Base-by-base conservation (phyloP, 1,140 invertebrate species). In the Cotesia chilonis region DNA sequence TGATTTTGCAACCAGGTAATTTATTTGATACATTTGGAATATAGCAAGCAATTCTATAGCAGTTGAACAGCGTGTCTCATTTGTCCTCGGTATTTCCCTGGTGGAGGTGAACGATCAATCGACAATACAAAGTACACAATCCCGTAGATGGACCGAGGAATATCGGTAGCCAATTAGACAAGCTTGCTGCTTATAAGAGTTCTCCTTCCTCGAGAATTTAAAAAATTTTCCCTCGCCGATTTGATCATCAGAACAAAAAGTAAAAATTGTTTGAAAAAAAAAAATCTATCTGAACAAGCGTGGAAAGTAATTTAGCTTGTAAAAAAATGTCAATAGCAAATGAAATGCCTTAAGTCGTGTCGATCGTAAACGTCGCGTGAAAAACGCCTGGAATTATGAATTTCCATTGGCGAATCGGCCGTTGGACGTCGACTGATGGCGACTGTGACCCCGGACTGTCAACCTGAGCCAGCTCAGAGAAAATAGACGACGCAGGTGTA, bases 371-470 rank as follows among this genome's bases (percentile, higher is more conserved):
- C 73, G 76, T 79, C 79, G 68, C 10, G 41, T 14, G 77, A 77
- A 80, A 80, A 80, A 80, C 71, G 51, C 74, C 41, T 6, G 10
- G 6, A 47, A 79, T 76, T 80, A 77, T 80, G 76, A 81, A 81
- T 81, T 79, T 81, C 75, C 74, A 73, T 20, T 75, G 74, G 67
- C 76, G 75, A 80, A 81, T 80, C 74, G 74, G 38, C 63, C 20
- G 10, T 65, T 65, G n/a, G 37, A 65, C 41, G 63, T 20, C 47
- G 37, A 47, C 41, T 51, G 63, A 74, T 51, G 67, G 14, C 59
- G 57, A 63, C 71, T 55, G 64, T 79, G 79, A 81, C 79, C 79
- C 74, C 79, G 76, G 75, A 80, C 78, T 81, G 79, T 80, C 79
- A 81, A 81, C 77, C 74, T 77, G 59, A 68, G 10, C 54, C 9